Base-by-base conservation (phyloP, 2,888 invertebrate genomes). In the Cryptophagus acutangulus region DNA sequence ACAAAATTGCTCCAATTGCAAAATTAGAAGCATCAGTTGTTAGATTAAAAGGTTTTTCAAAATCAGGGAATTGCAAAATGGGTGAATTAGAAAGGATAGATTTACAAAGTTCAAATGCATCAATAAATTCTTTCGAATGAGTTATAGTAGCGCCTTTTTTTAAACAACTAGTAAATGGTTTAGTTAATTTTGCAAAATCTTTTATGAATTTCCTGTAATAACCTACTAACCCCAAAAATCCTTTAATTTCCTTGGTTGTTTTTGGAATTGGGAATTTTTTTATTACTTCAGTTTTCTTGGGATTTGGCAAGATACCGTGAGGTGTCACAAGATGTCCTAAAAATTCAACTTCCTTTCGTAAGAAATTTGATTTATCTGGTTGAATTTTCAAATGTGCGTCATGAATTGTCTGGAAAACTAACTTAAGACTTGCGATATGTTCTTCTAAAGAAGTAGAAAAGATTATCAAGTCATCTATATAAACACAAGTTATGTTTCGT, bases 391-490 rank as follows among this genome's bases (percentile, higher is more conserved):
- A 43, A 30, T 54, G 53, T 0, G 35, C 38, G 33, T 49, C 24
- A 17, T 45, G 34, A 3, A 58, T 38, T 40, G 40, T 44, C 29
- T 54, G n/a, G 12, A 61, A 55, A 1, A 61, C 51, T 17, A 16
- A 10, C 33, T 42, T 41, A 14, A 57, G 36, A 14, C 40, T 50
- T 35, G 43, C 34, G 1, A 47, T 38, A 31, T 61, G 61, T 45
- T 62, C 58, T 33, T 60, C 51, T 3, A 62, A 33, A 1, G 50
- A 52, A 8, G 47, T 54, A 1, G 44, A 48, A 30, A 51, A 62
- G 10, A 63, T 44, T 3, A 66, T 49, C 2, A 59, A 55, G 37
- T 64, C 63, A n/a, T n/a, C n/a, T n/a, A n/a, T n/a, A n/a, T n/a
- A n/a, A n/a, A n/a, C n/a, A n/a, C n/a, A n/a, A n/a, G n/a, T n/a